A percentile compares a stretch with the other conserved stretches of the same genome.
Evolutionary conservation across 35 echinoderm and acorn worm species (phyloP).

Genomic region (Stichopus chloronotus): DNA sequence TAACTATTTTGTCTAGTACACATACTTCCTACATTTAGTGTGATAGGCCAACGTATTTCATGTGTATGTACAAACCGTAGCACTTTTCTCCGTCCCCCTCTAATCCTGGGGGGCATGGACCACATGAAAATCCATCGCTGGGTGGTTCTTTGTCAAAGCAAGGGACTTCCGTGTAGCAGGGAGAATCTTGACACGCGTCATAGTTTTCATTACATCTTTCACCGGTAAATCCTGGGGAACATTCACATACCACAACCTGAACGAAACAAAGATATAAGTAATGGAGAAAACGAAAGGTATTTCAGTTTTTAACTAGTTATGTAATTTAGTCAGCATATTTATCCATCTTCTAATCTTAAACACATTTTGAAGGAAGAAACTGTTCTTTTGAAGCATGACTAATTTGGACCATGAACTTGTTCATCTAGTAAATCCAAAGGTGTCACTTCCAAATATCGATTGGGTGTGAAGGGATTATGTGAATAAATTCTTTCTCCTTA

Average conservation of each 20-base stretch:
- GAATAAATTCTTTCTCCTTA: too few species aligned
- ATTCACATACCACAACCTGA: conserved; percentile 83
- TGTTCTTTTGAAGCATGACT: too few species aligned
- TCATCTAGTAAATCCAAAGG: too few species aligned
- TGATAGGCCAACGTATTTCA: too few species aligned
- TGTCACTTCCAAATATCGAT: too few species aligned
- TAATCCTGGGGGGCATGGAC: conserved; percentile 70
- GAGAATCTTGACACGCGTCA: conserved; percentile 75
- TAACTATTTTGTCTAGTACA: too few species aligned
- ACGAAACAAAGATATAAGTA: not conserved
- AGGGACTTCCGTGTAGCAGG: conserved; percentile 75
- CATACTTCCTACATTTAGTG: too few species aligned
- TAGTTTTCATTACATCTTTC: conserved; percentile 71
- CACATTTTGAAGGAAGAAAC: too few species aligned
- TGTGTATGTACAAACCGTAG: conserved; percentile 63
- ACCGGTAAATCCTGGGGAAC: conserved; percentile 60
- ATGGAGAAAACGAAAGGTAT: not conserved
- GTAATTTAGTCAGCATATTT: too few species aligned
- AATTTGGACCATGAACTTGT: too few species aligned
- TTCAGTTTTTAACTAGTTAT: not conserved
- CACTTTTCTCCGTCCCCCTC: conserved; percentile 85
- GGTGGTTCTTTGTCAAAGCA: conserved; percentile 77
- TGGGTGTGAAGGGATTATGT: too few species aligned
- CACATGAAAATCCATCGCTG: conserved; percentile 53
- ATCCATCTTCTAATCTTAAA: too few species aligned